These are phyloP conservation scores for Nymphalis urticae DNA, from an alignment of 2,888 invertebrate genomes.

Conservation along the genomic window DNA sequence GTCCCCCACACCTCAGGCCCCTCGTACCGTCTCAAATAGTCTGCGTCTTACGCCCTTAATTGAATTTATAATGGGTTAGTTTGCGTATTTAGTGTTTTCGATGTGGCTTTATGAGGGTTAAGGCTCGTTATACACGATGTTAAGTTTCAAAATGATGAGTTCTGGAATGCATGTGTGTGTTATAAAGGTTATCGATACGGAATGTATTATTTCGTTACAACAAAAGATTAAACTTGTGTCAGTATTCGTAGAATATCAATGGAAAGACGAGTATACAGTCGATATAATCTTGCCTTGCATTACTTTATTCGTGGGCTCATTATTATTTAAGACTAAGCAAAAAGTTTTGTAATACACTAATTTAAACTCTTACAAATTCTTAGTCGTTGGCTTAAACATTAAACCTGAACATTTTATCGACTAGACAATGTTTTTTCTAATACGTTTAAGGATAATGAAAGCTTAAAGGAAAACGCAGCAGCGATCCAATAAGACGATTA, in stretches of 20 bases:
- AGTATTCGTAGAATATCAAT: no score
- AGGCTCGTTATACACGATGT: conserved; percentile 47
- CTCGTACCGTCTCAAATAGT: conserved; percentile 60
- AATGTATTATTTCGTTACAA: no score
- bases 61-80: conserved; percentile 79
- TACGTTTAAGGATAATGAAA: neutral
- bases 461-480: neutral
- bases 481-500: conserved; percentile 2
- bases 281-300: no score
- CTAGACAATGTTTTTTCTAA: neutral
- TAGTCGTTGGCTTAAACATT: no score
- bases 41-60: conserved; percentile 72
- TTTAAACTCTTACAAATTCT: no score
- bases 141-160: conserved; percentile 11
- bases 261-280: no score
- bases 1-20: conserved; percentile 31
- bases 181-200: neutral
- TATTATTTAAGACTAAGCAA: no score
- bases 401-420: no score
- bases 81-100: conserved; percentile 57
- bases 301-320: no score
- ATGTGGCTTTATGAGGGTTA: conserved; percentile 41
- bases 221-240: no score
- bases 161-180: conserved; percentile 4
- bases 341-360: no score